Percentiles rank a stretch among this genome's conserved stretches.
These are phyloP conservation scores for Sminthurides aquaticus DNA, from an alignment of 2,888 invertebrate genomes.

Conservation along the genomic window DNA sequence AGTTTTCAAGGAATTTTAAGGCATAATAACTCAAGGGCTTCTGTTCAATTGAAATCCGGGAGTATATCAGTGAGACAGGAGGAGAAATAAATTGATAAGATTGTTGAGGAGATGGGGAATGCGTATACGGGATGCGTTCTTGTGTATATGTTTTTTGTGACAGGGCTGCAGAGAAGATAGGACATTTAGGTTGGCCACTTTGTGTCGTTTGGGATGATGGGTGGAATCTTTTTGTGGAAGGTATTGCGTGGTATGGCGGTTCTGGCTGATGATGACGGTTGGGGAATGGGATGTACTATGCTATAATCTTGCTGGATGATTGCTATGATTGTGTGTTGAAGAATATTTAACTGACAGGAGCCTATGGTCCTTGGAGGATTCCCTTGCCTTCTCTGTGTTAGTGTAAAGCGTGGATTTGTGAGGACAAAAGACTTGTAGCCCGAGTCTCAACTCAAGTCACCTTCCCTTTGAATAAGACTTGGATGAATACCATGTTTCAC, in stretches of 20 bases:
- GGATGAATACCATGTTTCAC: not conserved
- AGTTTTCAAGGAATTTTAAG: no score
- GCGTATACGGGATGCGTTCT: no score
- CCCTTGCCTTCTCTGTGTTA: not conserved
- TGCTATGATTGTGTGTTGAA: not conserved
- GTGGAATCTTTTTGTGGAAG: no score
- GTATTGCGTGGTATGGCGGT: not conserved
- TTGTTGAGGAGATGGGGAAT: no score
- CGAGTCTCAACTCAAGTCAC: not conserved
- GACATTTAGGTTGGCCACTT: not conserved
- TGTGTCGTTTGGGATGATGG: not conserved
- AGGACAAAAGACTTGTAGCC: not conserved
- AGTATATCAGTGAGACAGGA: no score
- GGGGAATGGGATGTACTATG: not conserved
- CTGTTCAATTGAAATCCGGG: no score
- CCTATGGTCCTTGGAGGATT: no score
- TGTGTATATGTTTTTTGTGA: not conserved
- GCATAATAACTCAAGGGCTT: no score
- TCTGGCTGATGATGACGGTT: not conserved
- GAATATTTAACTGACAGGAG: not conserved
- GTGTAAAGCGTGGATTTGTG: not conserved
- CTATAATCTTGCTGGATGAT: not conserved
- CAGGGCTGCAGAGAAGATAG: not conserved
- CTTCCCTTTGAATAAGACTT: not conserved
- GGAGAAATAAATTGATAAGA: no score